Base-by-base conservation (phyloP, 2,797 vertebrate genomes). In the Falco berigora region DNA sequence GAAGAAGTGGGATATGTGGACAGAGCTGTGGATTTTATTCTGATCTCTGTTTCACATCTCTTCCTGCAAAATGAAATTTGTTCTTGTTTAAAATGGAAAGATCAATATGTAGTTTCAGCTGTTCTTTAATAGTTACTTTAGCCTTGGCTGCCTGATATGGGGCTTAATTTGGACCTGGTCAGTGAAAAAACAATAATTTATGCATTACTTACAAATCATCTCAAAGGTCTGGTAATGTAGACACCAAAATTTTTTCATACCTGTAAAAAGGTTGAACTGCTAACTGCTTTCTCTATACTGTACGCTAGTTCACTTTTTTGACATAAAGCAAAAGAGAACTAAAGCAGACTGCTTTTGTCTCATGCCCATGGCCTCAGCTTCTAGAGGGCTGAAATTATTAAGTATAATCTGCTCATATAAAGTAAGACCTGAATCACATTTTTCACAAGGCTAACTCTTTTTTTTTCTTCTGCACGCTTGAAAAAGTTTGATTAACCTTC, bases 71-170 rank as follows among this genome's bases (percentile, higher is more conserved):
- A 78, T 90, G 28, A 68, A n/a, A 61, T 53, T 79, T 76, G 22
- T 44, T 46, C 53, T 90, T 63, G 38, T 76, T 90, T 81, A 75
- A 84, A 94, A 90, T 68, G 30, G 56, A 90, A 90, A 82, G 79
- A 94, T 92, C 91, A 81, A 92, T 92, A 92, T 34, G 14, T 58
- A 91, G 81, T 78, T 94, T 95, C 42, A 46, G 42, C 86, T 96
- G 72, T 72, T 94, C 63, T 81, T 86, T 94, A 88, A 66, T 59
- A 86, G 67, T 66, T 24, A 28, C 17, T 90, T 91, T 79, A 92
- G 66, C 30, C 36, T 84, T 92, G 71, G 8, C 63, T 92, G 28
- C 64, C 58, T 91, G 40, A 67, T 47, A n/a, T 0, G 11, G 46
- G 44, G 36, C 52, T 94, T 76, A 75, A 52, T 58, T 86, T 80